phyloP scores from a whole-genome alignment of 2,113 vertebrate species.

The Toxostoma redivivum region DNA sequence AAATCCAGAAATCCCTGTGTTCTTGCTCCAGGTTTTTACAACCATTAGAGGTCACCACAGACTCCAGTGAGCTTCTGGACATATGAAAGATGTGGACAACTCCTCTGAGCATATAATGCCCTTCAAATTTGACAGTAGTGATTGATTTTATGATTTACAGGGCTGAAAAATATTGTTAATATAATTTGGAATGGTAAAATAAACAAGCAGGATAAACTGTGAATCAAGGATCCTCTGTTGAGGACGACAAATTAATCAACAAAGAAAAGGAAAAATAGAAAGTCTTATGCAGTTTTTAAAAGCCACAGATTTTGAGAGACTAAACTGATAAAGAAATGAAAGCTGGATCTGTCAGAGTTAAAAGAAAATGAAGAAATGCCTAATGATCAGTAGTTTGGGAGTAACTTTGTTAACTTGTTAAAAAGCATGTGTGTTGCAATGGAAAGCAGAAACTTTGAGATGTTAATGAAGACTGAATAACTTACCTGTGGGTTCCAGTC shows the following conservation, averaged over 20 bases:
- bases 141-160: neutral
- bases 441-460: neutral
- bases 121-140: neutral
- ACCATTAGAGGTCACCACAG: neutral
- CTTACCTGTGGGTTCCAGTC: neutral
- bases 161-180: neutral
- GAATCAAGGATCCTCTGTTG: neutral
- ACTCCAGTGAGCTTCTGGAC: neutral
- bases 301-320: slow-evolving; percentile 31
- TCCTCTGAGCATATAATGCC: neutral
- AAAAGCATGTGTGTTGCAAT: neutral
- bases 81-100: neutral
- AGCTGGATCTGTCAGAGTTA: slow-evolving; percentile 11
- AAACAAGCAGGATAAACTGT: neutral
- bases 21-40: neutral
- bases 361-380: slow-evolving; percentile 53
- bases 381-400: neutral
- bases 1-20: neutral
- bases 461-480: neutral
- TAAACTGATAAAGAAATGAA: slow-evolving; percentile 39
- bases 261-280: neutral
- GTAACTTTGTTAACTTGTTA: neutral
- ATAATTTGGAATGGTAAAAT: neutral
- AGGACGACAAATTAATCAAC: neutral
- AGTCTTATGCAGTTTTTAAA: neutral